These are phyloP conservation scores for Pavo muticus DNA, from an alignment of 2,113 vertebrate species.

Conservation along the genomic window DNA sequence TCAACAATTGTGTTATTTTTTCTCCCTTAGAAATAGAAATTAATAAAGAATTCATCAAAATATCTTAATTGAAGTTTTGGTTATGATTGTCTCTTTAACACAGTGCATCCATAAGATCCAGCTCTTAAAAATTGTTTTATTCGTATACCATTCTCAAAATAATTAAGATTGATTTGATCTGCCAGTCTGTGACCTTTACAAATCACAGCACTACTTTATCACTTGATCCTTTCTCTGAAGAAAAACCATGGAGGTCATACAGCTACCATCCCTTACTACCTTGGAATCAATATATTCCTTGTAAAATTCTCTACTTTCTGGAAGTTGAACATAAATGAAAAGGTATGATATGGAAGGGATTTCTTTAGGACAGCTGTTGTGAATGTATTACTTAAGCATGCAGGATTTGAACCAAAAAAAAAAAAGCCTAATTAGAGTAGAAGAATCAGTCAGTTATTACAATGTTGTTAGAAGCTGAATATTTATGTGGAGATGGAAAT, in stretches of 20 bases:
- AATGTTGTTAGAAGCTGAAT: constrained; percentile 1
- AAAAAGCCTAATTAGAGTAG: not conserved
- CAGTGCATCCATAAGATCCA: not conserved
- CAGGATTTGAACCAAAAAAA: constrained; percentile 28
- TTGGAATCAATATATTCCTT: constrained; percentile 67
- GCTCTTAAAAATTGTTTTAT: not conserved
- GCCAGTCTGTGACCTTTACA: constrained; percentile 38
- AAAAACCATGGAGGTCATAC: constrained; percentile 33
- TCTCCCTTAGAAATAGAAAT: not conserved
- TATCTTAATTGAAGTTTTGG: not conserved
- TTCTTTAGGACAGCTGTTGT: constrained; percentile 31
- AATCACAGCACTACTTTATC: constrained; percentile 38
- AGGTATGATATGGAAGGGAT: constrained; percentile 18
- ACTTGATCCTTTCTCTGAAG: constrained; percentile 40
- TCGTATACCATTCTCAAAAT: constrained; percentile 18
- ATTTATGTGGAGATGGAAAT: not conserved
- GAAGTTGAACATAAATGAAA: not conserved
- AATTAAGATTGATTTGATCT: constrained; percentile 57
- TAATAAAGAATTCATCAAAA: not conserved
- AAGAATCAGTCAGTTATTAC: constrained; percentile 37
- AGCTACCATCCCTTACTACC: constrained; percentile 59
- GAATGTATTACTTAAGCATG: constrained; percentile 24
- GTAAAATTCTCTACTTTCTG: constrained; percentile 41
- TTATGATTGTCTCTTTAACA: constrained; percentile 4
- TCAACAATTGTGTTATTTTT: not conserved